These are phyloP conservation scores for Brachionus paranguensis DNA, from an alignment of 1,140 invertebrate species.

Conservation along the genomic window DNA sequence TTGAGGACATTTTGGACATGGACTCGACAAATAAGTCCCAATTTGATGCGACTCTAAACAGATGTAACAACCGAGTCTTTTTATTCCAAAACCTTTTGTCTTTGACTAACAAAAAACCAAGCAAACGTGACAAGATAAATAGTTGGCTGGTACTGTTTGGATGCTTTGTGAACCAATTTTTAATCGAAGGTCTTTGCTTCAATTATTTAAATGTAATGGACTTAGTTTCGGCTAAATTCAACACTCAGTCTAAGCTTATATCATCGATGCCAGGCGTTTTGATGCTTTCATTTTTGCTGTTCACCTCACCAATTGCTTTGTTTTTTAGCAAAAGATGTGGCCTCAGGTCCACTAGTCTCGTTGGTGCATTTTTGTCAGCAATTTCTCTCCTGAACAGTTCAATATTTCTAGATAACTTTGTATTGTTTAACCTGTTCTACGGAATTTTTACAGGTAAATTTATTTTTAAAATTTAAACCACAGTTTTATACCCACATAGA, in stretches of 20 bases:
- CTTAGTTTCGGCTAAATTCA: background rate
- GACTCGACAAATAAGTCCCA: background rate
- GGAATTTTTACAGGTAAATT: constrained; percentile 20
- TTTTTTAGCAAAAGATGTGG: constrained; percentile 15
- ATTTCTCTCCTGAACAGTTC: constrained; percentile 4
- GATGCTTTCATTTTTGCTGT: constrained; percentile 18
- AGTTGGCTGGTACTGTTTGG: constrained; percentile 19
- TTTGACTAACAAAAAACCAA: constrained; percentile 1
- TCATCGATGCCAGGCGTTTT: constrained; percentile 7
- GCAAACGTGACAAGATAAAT: background rate
- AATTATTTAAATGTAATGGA: background rate
- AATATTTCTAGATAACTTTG: background rate
- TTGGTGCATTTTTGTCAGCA: background rate
- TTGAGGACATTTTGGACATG: background rate
- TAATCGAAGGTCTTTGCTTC: constrained; percentile 13
- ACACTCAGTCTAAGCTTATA: background rate
- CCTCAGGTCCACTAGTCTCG: background rate
- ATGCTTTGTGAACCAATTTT: constrained; percentile 4
- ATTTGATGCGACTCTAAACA: background rate
- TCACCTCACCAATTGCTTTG: background rate
- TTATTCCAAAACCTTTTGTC: constrained; percentile 7
- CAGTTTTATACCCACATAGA: background rate
- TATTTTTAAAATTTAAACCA: background rate
- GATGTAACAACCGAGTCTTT: background rate
- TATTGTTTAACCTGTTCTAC: constrained; percentile 15